These are phyloP conservation scores for Brachyrhaphis roseni DNA, from an alignment of 2,797 vertebrate species.

Conservation along the genomic window DNA sequence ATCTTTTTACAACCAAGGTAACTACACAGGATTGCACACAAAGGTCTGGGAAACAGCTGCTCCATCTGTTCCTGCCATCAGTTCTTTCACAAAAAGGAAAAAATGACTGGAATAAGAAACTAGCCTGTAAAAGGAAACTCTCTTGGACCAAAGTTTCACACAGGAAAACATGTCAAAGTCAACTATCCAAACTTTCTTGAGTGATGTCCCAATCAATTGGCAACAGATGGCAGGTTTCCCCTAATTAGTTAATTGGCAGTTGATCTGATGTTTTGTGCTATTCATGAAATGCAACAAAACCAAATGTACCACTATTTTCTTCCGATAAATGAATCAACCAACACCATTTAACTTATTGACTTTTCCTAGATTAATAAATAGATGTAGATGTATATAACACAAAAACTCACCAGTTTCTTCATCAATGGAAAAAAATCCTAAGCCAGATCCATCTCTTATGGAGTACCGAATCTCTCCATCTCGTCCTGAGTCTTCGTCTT, in stretches of 20 bases:
- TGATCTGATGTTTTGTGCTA: background rate
- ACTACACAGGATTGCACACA: conserved; percentile 74
- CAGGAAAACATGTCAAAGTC: conserved; percentile 23
- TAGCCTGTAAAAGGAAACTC: conserved; percentile 41
- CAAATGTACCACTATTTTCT: background rate
- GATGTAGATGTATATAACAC: background rate
- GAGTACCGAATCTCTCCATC: conserved; percentile 95
- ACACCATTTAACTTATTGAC: background rate
- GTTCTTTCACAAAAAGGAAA: conserved; percentile 46
- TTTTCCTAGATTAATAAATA: background rate
- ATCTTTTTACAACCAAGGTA: conserved; percentile 56
- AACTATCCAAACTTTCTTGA: conserved; percentile 3
- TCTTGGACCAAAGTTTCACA: conserved; percentile 48
- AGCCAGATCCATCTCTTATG: conserved; percentile 93
- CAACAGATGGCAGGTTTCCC: background rate
- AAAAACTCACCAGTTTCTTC: conserved; percentile 92
- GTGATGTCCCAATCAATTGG: background rate
- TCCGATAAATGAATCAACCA: background rate
- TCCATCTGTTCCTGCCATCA: conserved; percentile 74
- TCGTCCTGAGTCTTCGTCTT: conserved; percentile 90
- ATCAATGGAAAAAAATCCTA: conserved; percentile 94
- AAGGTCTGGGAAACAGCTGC: conserved; percentile 75
- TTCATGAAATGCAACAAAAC: background rate
- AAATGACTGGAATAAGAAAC: conserved; percentile 68
- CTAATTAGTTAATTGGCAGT: background rate